Conservation (phyloP, 2,113 vertebrate species). For the Larimichthys polyactis region DNA sequence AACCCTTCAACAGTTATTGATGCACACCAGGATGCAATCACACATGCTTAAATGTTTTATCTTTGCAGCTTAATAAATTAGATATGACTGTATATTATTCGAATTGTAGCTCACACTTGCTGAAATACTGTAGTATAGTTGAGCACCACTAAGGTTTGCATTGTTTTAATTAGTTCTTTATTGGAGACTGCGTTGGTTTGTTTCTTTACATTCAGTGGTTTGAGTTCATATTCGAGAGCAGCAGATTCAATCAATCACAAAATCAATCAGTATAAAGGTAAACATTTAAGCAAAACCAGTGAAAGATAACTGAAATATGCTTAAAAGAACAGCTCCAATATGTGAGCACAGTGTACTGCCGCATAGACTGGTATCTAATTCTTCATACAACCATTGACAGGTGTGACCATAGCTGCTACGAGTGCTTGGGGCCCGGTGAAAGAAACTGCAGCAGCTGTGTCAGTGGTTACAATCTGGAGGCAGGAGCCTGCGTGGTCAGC, state of each 20-base stretch:
- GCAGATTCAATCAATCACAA: not conserved
- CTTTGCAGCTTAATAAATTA: not conserved
- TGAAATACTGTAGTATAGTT: not conserved
- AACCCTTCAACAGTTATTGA: not conserved
- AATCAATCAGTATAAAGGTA: not conserved
- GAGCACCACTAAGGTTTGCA: not conserved
- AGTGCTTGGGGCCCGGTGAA: constrained; percentile 92
- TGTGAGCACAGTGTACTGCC: constrained; percentile 2
- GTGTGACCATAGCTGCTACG: constrained; percentile 93
- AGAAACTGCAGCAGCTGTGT: constrained; percentile 95
- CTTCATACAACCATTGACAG: constrained; percentile 73
- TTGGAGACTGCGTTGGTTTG: not conserved
- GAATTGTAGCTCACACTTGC: not conserved
- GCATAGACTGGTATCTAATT: constrained; percentile 20
- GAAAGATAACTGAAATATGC: constrained; percentile 4
- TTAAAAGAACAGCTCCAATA: not conserved
- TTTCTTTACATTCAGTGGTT: not conserved
- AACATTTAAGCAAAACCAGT: no score
- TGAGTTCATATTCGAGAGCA: not conserved
- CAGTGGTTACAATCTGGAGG: constrained; percentile 93
- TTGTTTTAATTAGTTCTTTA: not conserved
- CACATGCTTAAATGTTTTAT: not conserved
- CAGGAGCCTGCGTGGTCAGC: constrained; percentile 91
- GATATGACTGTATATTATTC: not conserved
- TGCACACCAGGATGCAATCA: not conserved